phyloP scores from a whole-genome alignment of 2,797 vertebrate genomes.

The Brachyrhaphis roseni region DNA sequence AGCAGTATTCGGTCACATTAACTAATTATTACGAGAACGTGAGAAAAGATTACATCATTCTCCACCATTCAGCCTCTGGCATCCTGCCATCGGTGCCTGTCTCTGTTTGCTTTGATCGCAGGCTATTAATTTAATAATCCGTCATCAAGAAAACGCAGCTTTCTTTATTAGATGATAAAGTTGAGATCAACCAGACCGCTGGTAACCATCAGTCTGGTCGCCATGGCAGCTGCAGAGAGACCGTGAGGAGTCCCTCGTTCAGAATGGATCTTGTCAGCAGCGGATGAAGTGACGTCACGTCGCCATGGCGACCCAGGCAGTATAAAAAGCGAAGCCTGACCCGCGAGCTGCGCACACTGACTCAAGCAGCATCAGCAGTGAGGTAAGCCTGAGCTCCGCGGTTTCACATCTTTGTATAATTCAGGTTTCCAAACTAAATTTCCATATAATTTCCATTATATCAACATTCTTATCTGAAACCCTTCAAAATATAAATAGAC shows the following conservation, averaged over 20 bases:
- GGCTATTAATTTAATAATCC: background rate
- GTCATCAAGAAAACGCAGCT: background rate
- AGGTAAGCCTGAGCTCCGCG: constrained; percentile 36
- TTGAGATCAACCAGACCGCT: background rate
- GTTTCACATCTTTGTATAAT: background rate
- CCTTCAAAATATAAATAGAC: background rate
- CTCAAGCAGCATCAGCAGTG: constrained; percentile 46
- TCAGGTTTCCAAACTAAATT: background rate
- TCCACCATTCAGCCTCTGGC: background rate
- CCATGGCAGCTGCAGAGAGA: constrained; percentile 17
- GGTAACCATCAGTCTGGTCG: background rate
- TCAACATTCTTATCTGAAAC: background rate
- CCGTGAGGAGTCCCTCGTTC: constrained; percentile 60
- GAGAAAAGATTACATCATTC: constrained; percentile 30
- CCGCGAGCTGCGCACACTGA: constrained; percentile 44
- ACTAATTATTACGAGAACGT: background rate
- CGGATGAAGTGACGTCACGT: constrained; percentile 73
- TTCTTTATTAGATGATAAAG: fast-evolving
- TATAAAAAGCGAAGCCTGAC: constrained; percentile 61
- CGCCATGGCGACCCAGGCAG: constrained; percentile 54
- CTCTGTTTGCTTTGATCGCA: background rate
- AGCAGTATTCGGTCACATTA: background rate
- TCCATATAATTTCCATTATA: background rate
- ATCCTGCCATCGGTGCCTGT: background rate
- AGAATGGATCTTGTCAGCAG: constrained; percentile 54